These are phyloP conservation scores for Varanus salvator DNA, from an alignment of 2,113 vertebrate genomes.

Conservation along the genomic window DNA sequence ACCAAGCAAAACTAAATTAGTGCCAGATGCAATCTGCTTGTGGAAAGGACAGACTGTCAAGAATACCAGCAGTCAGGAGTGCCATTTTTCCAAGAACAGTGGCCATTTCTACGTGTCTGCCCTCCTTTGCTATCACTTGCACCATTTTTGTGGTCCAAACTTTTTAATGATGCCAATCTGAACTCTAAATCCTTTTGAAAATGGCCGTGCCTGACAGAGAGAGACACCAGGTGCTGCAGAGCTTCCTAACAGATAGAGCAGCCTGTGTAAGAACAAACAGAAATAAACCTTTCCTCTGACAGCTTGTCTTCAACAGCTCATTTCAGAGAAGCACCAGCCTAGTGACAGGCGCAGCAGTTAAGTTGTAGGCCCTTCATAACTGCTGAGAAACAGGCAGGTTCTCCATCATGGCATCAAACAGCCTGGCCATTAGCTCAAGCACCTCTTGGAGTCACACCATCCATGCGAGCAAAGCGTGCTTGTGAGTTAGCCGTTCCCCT, in stretches of 20 bases:
- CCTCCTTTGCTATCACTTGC: neutral
- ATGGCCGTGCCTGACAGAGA: constrained; percentile 7
- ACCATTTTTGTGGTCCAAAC: neutral
- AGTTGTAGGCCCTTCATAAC: neutral
- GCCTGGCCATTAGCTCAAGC: neutral
- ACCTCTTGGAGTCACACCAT: neutral
- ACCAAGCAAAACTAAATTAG: neutral
- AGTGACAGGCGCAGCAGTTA: neutral
- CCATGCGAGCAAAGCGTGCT: neutral
- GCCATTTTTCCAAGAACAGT: neutral
- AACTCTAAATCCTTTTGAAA: constrained; percentile 23
- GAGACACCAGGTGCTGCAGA: neutral
- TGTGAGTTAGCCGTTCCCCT: neutral
- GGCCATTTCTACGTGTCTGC: neutral
- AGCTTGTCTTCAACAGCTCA: neutral
- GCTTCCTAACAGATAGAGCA: neutral
- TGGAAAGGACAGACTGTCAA: neutral
- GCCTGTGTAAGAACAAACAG: constrained; percentile 13
- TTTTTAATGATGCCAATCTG: neutral
- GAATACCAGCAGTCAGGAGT: neutral
- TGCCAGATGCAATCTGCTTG: neutral
- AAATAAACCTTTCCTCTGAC: constrained; percentile 31
- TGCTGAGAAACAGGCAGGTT: neutral
- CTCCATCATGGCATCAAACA: too few relatives aligned
- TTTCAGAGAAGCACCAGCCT: neutral